Conservation (phyloP, 2,888 invertebrate genomes). For the Lasioglossum oenotherae region DNA sequence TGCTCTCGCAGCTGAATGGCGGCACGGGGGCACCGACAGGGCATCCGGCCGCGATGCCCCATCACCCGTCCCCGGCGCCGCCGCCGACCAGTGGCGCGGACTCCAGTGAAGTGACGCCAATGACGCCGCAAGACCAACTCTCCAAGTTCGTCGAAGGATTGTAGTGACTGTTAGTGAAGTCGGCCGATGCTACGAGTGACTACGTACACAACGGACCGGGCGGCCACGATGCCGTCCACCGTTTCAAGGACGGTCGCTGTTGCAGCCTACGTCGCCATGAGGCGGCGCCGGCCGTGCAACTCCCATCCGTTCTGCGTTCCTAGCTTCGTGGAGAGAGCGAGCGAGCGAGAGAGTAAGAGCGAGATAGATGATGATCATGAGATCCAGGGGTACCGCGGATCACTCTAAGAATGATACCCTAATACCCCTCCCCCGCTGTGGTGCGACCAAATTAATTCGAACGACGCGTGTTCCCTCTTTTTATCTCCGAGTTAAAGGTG, state of each 20-base stretch:
- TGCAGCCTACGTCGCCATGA: constrained; percentile 54
- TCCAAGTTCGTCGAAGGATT: constrained; percentile 98
- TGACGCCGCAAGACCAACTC: constrained; percentile 97
- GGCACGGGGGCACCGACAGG: constrained; percentile 83
- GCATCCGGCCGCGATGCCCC: constrained; percentile 80
- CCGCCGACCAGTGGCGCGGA: constrained; percentile 85
- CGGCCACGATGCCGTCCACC: constrained; percentile 48
- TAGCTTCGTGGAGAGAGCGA: constrained; percentile 61
- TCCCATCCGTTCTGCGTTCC: constrained; percentile 70
- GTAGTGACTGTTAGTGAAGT: constrained; percentile 88
- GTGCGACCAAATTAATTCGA: constrained; percentile 62
- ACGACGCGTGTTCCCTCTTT: constrained; percentile 61
- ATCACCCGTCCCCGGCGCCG: constrained; percentile 83
- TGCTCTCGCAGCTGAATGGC: constrained; percentile 85
- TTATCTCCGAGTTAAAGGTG: constrained; percentile 61
- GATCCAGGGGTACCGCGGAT: not conserved
- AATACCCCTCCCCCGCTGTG: constrained; percentile 24
- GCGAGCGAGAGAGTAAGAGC: not conserved
- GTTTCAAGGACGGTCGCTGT: constrained; percentile 53
- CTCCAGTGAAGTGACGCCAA: constrained; percentile 89
- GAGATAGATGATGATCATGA: not conserved
- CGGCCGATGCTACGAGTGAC: constrained; percentile 63
- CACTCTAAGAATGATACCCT: not conserved
- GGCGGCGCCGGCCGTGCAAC: constrained; percentile 42
- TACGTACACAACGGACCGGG: constrained; percentile 53